Base-by-base conservation (phyloP, 2,888 invertebrate species). In the Acrobasis repandana region DNA sequence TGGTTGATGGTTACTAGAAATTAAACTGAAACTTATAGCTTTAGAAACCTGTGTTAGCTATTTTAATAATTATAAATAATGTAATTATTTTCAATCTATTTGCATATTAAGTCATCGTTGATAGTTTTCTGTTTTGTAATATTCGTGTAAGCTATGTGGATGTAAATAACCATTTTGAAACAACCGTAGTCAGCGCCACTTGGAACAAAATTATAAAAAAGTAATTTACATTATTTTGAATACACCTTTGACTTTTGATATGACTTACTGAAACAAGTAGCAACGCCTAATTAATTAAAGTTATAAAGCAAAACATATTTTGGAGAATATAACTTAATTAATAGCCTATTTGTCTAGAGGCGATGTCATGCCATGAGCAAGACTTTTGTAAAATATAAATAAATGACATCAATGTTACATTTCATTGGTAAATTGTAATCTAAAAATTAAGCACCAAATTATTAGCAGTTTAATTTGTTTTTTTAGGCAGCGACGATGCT, bases 401-500 rank as follows among this genome's bases (percentile, higher is more conserved):
- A 73, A 59, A 51, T 73, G 49, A 74, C 70, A 71, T 79, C 72
- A 72, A 71, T 77, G 75, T 81, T 79, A 63, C 67, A 75, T 77
- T 73, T 72, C 66, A 70, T 74, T 79, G 74, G 71, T 72, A 76
- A 72, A 33, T 61, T 65, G 61, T 73, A 65, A 75, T 73, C 68
- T 73, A 75, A 75, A 43, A 38, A 72, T 74, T 76, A 80, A 70
- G 79, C 76, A 78, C 76, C 75, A 74, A 72, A 69, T 71, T 69
- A 66, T 71, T 61, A 71, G 70, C 68, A 52, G 50, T 62, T 65
- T 62, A 63, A 58, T 67, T 65, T 61, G 71, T 70, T 66, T 70
- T 68, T 77, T 74, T 67, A 67, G 71, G 74, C 76, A 76, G 76
- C 70, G 66, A 57, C 48, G 4, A 28, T 28, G 28, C 28, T 28